These are phyloP conservation scores for Nibea albiflora DNA, from an alignment of 2,113 vertebrate species.

Conservation along the genomic window DNA sequence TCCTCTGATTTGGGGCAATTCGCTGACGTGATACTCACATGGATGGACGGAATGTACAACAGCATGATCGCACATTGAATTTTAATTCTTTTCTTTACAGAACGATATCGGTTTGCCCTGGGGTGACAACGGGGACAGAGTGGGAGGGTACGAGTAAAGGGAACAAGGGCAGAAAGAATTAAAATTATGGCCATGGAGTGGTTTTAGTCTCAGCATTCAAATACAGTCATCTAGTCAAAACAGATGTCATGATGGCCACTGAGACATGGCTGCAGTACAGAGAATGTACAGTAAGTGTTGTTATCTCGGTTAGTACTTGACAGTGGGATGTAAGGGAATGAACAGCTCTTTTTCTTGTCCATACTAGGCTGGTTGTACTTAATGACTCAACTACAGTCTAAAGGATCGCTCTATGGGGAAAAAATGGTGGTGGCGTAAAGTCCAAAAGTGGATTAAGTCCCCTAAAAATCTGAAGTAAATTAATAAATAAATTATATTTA, in stretches of 20 bases:
- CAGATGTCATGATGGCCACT: conserved; percentile 69
- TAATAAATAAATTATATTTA: not conserved
- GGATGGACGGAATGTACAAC: conserved; percentile 71
- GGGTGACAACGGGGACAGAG: conserved; percentile 58
- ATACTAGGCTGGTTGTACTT: conserved; percentile 5
- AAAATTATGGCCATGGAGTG: conserved; percentile 68
- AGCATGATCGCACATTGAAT: conserved; percentile 67
- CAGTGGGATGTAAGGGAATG: conserved; percentile 80
- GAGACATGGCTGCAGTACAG: conserved; percentile 57
- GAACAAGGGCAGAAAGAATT: conserved; percentile 70
- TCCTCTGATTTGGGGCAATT: conserved; percentile 44
- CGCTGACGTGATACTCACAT: conserved; percentile 60
- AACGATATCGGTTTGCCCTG: conserved; percentile 32
- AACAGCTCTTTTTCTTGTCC: conserved; percentile 65
- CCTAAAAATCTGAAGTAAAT: too few species aligned
- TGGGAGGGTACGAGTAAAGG: conserved; percentile 38
- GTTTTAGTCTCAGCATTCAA: conserved; percentile 65
- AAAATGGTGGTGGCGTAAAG: not conserved
- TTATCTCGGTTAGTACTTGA: conserved; percentile 72
- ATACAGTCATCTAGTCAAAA: conserved; percentile 63
- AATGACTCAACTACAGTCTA: conserved; percentile 6
- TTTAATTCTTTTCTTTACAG: conserved; percentile 72
- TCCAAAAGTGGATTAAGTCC: not conserved
- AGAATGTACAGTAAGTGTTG: conserved; percentile 52
- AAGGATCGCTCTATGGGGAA: not conserved